Conservation (phyloP, 2,797 vertebrate genomes). For the Rhincodon typus region DNA sequence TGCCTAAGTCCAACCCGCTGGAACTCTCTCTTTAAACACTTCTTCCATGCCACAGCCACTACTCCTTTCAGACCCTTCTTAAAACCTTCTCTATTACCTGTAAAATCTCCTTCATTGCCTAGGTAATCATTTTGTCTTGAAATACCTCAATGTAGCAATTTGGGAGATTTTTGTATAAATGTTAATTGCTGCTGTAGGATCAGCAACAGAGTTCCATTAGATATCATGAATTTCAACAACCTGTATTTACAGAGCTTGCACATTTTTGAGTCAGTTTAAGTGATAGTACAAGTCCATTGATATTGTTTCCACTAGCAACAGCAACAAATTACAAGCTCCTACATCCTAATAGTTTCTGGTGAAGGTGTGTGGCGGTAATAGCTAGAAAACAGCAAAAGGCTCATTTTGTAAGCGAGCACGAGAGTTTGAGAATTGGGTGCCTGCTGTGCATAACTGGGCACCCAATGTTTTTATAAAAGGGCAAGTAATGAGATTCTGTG, state of each 20-base stretch:
- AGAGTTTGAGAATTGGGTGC: background rate
- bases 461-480: conserved; percentile 2
- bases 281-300: background rate
- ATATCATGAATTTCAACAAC: background rate
- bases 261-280: background rate
- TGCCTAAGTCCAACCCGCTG: background rate
- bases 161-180: background rate
- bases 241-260: background rate
- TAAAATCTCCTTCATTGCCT: background rate
- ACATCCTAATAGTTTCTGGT: background rate
- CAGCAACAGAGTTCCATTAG: background rate
- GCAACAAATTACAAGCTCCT: background rate
- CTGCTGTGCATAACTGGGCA: background rate
- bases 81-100: background rate
- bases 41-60: background rate
- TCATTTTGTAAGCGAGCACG: background rate
- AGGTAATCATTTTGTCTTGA: background rate
- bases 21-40: background rate
- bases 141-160: background rate
- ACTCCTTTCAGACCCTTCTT: background rate
- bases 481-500: background rate
- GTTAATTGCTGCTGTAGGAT: background rate
- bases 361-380: background rate
- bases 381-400: background rate
- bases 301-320: conserved; percentile 17